Evolutionary conservation across 2,113 vertebrate species (phyloP).

Genomic region (Epinephelus fuscoguttatus): DNA sequence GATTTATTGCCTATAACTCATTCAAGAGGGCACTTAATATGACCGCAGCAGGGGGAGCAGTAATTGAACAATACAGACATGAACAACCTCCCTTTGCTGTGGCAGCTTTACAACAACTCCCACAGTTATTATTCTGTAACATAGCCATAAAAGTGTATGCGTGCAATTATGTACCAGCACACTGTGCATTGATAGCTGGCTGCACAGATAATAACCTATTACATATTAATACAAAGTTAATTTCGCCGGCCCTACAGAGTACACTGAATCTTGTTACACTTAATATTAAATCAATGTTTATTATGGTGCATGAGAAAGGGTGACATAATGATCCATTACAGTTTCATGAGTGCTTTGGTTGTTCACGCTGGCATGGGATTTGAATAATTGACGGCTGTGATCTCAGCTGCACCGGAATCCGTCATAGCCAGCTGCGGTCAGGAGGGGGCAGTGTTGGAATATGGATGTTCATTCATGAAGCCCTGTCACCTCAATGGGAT

Average conservation of each 20-base stretch:
- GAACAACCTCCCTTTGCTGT: not conserved
- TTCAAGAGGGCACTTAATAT: constrained; percentile 58
- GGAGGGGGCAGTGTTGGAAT: constrained; percentile 64
- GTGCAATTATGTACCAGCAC: not conserved
- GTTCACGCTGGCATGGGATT: constrained; percentile 12
- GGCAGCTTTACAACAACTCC: constrained; percentile 15
- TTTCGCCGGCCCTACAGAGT: not conserved
- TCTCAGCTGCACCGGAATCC: not conserved
- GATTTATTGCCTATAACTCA: constrained; percentile 68
- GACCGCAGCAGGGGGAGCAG: constrained; percentile 27
- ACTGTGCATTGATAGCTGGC: not conserved
- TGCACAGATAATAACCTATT: not conserved
- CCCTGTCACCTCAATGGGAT: constrained; percentile 22
- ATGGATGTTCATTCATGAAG: constrained; percentile 68
- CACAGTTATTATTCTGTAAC: constrained; percentile 14
- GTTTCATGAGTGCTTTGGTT: constrained; percentile 1
- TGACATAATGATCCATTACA: not conserved
- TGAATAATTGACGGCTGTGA: constrained; percentile 39
- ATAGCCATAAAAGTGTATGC: not conserved
- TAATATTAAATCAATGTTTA: not conserved
- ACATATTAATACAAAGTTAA: not conserved
- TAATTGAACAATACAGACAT: constrained; percentile 61
- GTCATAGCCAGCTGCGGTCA: constrained; percentile 33
- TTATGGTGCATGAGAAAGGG: not conserved
- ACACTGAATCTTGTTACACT: not conserved